Evolutionary conservation across 2,797 vertebrate genomes (phyloP), one percentile per base, ranked within the genome.

Genomic region (Manis pentadactyla): DNA sequence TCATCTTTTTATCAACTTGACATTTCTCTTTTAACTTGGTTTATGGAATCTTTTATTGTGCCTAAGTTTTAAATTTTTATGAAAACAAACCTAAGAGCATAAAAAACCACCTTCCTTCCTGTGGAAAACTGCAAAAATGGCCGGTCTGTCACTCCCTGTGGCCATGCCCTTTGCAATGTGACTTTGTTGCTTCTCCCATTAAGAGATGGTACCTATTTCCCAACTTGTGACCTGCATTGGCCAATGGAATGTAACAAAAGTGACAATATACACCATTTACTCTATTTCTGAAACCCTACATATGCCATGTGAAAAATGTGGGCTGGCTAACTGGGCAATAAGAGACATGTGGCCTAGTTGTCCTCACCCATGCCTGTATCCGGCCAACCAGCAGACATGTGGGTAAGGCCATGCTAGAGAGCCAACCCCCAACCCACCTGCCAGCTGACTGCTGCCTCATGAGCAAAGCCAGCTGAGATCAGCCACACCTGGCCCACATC

Each of bases 51-150:
- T 90, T 57, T 87, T 90, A 86, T 39, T 79, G 66, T 55, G 27
- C 49, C 23, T 55, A 78, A 81, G 37, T 83, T 93, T 93, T 55
- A 94, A 83, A 64, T 79, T 94, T 97, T 92, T 84, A 84, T 97
- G 74, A 87, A 94, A 78, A 81, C 59, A 87, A 87, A 66, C 61
- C 49, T 55, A 3, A 71, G 66, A 92, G 37, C 49, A 89, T 69
- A 93, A 83, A 75, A 87, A 87, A 82, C 74, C 18, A 25, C 13
- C 42, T 87, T 90, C n/a, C 37, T 46, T 61, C 21, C 34, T 55
- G 25, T 37, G 17, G 27, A 75, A 94, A 18, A 4, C 0, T 71
- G 18, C 27, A 90, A 46, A 63, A 69, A 6, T 14, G 57, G 15
- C 31, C 55, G 55, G 57, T 10, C 59, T 85, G 49, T 61, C 11